Conservation (phyloP, 2,888 invertebrate species). For the Oscheius myriophilus region DNA sequence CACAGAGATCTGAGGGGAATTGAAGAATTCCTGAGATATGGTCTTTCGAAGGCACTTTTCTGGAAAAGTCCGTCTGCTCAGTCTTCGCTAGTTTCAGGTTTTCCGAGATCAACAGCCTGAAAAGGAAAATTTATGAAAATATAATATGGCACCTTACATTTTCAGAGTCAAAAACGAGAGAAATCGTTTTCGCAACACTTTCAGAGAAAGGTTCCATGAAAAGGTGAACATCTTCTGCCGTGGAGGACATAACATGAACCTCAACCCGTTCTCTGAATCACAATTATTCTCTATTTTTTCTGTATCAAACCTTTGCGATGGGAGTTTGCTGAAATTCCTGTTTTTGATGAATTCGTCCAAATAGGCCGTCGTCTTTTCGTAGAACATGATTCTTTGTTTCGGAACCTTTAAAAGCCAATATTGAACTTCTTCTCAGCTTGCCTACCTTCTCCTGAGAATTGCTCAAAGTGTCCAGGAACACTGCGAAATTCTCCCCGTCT, state of each 20-base stretch:
- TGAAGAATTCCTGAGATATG: no score
- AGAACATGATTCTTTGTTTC: constrained; percentile 60
- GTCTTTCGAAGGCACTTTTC: no score
- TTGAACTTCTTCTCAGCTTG: not conserved
- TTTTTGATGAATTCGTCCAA: constrained; percentile 67
- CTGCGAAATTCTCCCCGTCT: constrained; percentile 28
- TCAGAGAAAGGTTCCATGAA: constrained; percentile 32
- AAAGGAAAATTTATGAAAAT: no score
- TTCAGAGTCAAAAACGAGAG: constrained; percentile 24
- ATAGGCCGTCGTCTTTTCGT: constrained; percentile 59
- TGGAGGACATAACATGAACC: constrained; percentile 26
- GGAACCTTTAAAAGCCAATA: no score
- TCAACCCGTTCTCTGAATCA: constrained; percentile 19
- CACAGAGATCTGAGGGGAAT: no score
- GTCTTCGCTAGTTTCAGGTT: no score
- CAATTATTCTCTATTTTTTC: not conserved
- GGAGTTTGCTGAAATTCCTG: constrained; percentile 50
- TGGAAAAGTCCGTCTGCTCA: no score
- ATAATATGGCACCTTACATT: no score
- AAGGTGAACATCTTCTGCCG: constrained; percentile 21
- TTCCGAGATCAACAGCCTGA: no score
- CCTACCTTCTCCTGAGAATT: constrained; percentile 4
- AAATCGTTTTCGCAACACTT: constrained; percentile 8
- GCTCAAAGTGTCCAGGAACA: constrained; percentile 25
- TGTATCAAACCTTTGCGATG: constrained; percentile 46